Conservation (phyloP, 2,888 invertebrate species). For the Tenthredo scrophulariae region DNA sequence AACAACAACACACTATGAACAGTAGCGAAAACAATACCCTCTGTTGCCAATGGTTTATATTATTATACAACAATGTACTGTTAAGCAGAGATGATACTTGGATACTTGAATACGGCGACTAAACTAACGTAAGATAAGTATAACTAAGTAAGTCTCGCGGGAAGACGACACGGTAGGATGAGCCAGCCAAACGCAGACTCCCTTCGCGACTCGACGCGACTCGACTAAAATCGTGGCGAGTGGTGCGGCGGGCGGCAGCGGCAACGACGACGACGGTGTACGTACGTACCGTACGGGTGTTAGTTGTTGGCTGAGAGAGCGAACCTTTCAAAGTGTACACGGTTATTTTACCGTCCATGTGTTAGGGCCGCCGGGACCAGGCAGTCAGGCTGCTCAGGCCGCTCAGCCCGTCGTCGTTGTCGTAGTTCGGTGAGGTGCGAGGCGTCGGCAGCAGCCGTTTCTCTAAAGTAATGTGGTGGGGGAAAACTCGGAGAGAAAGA, state of each 20-base stretch:
- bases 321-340: constrained; percentile 25
- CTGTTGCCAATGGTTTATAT: background rate
- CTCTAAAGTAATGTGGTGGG: background rate
- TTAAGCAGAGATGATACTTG: background rate
- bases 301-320: constrained; percentile 53
- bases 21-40: constrained; percentile 2
- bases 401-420: constrained; percentile 28
- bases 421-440: constrained; percentile 43
- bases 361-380: constrained; percentile 57
- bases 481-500: constrained; percentile 14
- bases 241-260: constrained; percentile 36
- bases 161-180: constrained; percentile 57
- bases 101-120: background rate
- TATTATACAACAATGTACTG: background rate
- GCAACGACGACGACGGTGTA: constrained; percentile 5
- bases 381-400: constrained; percentile 54
- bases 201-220: constrained; percentile 62
- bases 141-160: constrained; percentile 7
- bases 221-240: constrained; percentile 60
- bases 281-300: constrained; percentile 60
- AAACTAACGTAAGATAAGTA: background rate
- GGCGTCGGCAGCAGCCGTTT: constrained; percentile 20
- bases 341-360: constrained; percentile 37
- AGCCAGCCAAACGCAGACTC: constrained; percentile 56
- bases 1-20: background rate